Evolutionary conservation across 2,888 invertebrate genomes (phyloP).

Genomic region (Eucera pruinosa): DNA sequence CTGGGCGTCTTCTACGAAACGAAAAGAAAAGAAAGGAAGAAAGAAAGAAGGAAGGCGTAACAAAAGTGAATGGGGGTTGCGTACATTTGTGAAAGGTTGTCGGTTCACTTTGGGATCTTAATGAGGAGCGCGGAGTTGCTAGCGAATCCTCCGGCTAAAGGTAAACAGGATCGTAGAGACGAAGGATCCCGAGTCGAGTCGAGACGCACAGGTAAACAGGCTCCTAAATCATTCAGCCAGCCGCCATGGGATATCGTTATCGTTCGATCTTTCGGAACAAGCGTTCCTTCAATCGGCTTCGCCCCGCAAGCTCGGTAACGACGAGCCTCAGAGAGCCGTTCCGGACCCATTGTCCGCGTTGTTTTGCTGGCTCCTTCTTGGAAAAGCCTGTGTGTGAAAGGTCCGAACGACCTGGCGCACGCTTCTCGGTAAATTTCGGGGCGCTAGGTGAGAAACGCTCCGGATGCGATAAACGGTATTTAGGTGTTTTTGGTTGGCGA

Average conservation of each 20-base stretch:
- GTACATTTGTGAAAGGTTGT: constrained; percentile 16
- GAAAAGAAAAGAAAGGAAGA: not conserved
- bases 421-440: not conserved
- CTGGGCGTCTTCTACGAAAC: too few relatives aligned
- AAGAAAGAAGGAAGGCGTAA: not conserved
- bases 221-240: constrained; percentile 68
- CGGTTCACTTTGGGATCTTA: constrained; percentile 56
- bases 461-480: not conserved
- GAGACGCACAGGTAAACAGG: constrained; percentile 67
- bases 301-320: constrained; percentile 16
- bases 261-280: constrained; percentile 49
- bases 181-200: constrained; percentile 41
- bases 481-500: not conserved
- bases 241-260: constrained; percentile 56
- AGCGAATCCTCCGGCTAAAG: constrained; percentile 37
- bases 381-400: constrained; percentile 31
- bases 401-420: not conserved
- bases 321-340: constrained; percentile 16
- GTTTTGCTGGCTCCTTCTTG: constrained; percentile 17
- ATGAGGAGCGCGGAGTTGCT: constrained; percentile 50
- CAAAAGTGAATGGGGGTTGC: constrained; percentile 32
- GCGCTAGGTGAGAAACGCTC: not conserved
- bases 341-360: constrained; percentile 28
- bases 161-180: constrained; percentile 46
- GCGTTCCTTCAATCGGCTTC: constrained; percentile 36